Evolutionary conservation across 2,797 vertebrate genomes (phyloP).

Genomic region (Chloroceryle amazona): DNA sequence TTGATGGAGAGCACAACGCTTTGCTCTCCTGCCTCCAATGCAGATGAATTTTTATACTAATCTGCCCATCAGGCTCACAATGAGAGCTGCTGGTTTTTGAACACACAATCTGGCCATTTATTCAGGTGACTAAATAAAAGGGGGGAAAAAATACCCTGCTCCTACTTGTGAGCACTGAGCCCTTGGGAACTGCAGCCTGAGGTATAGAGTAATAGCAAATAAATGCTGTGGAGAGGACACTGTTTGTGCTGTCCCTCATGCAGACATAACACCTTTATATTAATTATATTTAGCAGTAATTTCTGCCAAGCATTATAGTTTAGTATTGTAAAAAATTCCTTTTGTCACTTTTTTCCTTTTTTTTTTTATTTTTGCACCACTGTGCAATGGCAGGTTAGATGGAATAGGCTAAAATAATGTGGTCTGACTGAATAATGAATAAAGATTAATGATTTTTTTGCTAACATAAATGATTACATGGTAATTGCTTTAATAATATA

Average conservation of each 20-base stretch:
- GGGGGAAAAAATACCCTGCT: background rate
- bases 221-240: background rate
- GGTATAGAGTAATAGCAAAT: background rate
- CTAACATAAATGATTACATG: slow-evolving; percentile 74
- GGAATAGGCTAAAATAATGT: slow-evolving; percentile 46
- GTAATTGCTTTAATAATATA: slow-evolving; percentile 81
- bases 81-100: background rate
- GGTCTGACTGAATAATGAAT: slow-evolving; percentile 68
- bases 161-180: background rate
- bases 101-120: background rate
- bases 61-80: background rate
- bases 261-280: background rate
- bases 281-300: background rate
- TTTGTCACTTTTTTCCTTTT: background rate
- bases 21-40: background rate
- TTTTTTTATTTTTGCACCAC: background rate
- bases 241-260: background rate
- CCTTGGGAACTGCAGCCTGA: background rate
- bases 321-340: background rate
- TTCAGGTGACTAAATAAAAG: background rate
- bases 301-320: background rate
- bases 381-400: slow-evolving; percentile 21
- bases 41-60: background rate
- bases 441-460: slow-evolving; percentile 79
- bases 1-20: rapidly evolving